Evolutionary conservation across 30 jellyfish, hydroid and myxozoan genomes (phyloP).

Genomic region (Phacellophora camtschatica): DNA sequence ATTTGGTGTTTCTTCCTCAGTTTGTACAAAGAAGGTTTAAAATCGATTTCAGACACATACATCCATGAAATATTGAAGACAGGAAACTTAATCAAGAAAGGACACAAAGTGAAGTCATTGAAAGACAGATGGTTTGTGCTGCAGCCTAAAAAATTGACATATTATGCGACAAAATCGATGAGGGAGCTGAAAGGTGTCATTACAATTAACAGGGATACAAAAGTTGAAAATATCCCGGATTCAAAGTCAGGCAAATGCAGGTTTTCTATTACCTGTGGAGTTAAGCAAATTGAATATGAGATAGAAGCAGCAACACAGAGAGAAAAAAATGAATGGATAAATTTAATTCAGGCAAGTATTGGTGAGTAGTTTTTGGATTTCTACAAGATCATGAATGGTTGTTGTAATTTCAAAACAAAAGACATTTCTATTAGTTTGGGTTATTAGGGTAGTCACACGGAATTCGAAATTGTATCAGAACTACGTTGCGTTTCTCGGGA

Average conservation of each 20-base stretch:
- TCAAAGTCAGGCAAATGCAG: constrained; percentile 68
- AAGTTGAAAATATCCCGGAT: constrained; percentile 63
- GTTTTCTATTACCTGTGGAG: constrained; percentile 92
- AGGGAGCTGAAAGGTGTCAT: constrained; percentile 78
- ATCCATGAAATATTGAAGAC: constrained; percentile 68
- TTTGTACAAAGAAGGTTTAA: constrained; percentile 81
- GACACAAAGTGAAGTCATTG: constrained; percentile 95
- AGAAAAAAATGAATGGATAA: constrained; percentile 92
- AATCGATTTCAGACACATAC: constrained; percentile 42
- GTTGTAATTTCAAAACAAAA: too few species aligned
- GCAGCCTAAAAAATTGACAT: constrained; percentile 68
- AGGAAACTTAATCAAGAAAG: constrained; percentile 85
- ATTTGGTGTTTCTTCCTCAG: constrained; percentile 33
- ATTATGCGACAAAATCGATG: constrained; percentile 64
- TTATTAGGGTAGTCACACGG: too few species aligned
- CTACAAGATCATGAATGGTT: neutral
- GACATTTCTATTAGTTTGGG: too few species aligned
- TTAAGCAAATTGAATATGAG: constrained; percentile 60
- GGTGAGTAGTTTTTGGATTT: constrained; percentile 38
- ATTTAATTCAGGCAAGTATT: constrained; percentile 74
- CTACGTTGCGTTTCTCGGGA: too few species aligned
- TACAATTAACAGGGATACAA: constrained; percentile 35
- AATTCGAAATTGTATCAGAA: too few species aligned
- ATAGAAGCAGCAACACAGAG: constrained; percentile 86
- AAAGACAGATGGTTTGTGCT: constrained; percentile 92